Evolutionary conservation across 2,113 vertebrate species (phyloP).

Genomic region (Rhabdomys dilectus): DNA sequence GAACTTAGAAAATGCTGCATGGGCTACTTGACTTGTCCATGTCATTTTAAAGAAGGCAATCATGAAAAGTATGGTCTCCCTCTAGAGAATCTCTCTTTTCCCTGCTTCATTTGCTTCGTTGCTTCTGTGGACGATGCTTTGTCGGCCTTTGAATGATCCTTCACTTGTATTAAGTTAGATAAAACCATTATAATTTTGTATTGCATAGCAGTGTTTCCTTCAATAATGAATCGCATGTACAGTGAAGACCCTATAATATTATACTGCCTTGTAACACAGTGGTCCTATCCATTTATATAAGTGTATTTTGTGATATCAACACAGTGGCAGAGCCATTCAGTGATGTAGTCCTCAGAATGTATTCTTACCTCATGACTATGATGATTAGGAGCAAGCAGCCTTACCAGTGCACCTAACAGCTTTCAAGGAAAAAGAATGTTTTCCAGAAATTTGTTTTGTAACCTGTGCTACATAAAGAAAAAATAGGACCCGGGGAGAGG

Average conservation of each 20-base stretch:
- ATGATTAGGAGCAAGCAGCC: background rate
- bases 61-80: background rate
- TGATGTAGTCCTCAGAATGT: background rate
- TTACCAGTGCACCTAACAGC: background rate
- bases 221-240: background rate
- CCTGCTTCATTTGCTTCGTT: constrained; percentile 13
- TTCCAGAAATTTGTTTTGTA: background rate
- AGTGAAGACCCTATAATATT: background rate
- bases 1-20: background rate
- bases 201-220: background rate
- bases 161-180: constrained; percentile 14
- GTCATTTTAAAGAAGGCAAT: background rate
- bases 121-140: background rate
- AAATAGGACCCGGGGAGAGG: too few relatives aligned
- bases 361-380: background rate
- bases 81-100: background rate
- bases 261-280: background rate
- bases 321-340: background rate
- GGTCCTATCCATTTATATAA: background rate
- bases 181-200: background rate
- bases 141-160: background rate
- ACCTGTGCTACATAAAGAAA: background rate
- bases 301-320: background rate
- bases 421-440: background rate
- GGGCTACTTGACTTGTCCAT: background rate